Conservation (phyloP, 1,140 invertebrate genomes). For the Lamellibrachia luymesi region DNA sequence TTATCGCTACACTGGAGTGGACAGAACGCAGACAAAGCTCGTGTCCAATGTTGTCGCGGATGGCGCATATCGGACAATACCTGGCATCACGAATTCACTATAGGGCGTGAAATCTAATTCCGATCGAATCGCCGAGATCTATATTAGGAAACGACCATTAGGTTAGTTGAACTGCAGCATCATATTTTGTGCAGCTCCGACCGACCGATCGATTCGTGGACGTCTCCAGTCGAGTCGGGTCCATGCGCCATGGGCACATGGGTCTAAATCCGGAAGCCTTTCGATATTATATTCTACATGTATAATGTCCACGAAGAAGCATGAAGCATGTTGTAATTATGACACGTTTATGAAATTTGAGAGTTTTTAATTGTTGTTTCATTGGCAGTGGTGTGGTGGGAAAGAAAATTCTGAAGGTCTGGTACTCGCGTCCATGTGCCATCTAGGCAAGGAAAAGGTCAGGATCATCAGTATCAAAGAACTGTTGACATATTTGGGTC, state of each 20-base stretch:
- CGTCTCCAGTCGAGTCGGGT: not conserved
- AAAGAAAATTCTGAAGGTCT: not conserved
- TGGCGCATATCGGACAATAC: not conserved
- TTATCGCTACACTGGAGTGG: not conserved
- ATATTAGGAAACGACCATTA: not conserved
- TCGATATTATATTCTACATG: not conserved
- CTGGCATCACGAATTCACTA: not conserved
- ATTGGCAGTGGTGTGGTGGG: not conserved
- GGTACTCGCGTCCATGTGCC: not conserved
- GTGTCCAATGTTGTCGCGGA: not conserved
- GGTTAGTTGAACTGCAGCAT: not conserved
- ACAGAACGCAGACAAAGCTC: not conserved
- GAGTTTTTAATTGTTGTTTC: not conserved
- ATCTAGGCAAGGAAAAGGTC: not conserved
- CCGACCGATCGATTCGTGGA: not conserved
- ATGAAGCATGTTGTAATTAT: not conserved
- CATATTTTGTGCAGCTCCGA: not conserved
- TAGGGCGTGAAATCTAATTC: not conserved
- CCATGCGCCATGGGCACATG: not conserved
- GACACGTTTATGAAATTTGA: not conserved
- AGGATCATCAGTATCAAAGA: not conserved
- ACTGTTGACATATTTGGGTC: not conserved
- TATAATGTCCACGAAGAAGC: not conserved
- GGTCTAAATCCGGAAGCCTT: not conserved
- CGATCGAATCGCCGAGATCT: not conserved